phyloP scores from a whole-genome alignment of 2,888 invertebrate species.

The Molorchus minor region DNA sequence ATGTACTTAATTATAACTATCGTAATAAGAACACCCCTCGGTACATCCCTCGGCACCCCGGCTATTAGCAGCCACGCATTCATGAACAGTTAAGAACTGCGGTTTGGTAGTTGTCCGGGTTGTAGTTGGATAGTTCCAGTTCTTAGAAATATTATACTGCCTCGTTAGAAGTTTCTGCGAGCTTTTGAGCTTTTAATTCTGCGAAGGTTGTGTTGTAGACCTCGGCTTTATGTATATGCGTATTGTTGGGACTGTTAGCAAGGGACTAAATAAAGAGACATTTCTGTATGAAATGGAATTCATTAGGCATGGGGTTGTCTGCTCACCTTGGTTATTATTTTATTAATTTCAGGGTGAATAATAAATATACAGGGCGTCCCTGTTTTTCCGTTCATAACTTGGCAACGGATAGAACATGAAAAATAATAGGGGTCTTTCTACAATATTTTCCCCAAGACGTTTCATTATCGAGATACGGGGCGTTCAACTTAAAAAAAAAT shows the following conservation, averaged over 20 bases:
- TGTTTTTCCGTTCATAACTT: no score
- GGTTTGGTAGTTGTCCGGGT: conserved; percentile 1
- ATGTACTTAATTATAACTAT: no score
- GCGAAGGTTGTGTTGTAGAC: conserved; percentile 8
- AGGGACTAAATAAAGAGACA: conserved; percentile 2
- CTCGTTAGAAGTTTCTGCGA: conserved; percentile 27
- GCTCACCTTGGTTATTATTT: no score
- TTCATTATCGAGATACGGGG: no score
- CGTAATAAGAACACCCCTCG: no score
- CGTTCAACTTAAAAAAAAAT: no score
- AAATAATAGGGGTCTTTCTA: no score
- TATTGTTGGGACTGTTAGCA: conserved; percentile 13
- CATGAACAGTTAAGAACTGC: conserved; percentile 18
- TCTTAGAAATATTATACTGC: conserved; percentile 23
- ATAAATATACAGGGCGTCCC: no score
- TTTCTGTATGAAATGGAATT: conserved; percentile 5
- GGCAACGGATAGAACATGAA: no score
- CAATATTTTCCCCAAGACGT: no score
- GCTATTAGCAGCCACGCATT: conserved; percentile 10
- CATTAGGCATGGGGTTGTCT: conserved; percentile 14
- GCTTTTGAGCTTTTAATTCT: conserved; percentile 17
- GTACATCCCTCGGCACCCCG: no score
- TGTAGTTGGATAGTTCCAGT: conserved; percentile 20
- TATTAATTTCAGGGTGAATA: no score
- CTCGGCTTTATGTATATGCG: conserved; percentile 8